Conservation (phyloP, 2,797 vertebrate genomes). For the Spheniscus humboldti region DNA sequence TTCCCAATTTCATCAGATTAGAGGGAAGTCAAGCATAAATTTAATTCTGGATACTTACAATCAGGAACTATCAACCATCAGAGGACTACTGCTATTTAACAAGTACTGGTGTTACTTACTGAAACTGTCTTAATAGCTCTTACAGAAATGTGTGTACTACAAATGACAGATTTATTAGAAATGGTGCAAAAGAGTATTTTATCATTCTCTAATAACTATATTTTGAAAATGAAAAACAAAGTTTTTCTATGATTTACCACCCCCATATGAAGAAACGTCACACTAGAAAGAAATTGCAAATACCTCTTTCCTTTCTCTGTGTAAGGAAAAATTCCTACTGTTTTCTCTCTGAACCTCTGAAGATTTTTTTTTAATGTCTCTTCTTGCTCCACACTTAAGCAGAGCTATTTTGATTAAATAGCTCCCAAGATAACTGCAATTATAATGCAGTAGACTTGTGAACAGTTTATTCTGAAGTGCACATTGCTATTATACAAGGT, state of each 20-base stretch:
- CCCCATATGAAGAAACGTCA: background rate
- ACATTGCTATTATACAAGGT: background rate
- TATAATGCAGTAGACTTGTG: slow-evolving; percentile 50
- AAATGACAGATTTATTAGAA: background rate
- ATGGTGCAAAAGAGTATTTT: background rate
- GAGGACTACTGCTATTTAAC: background rate
- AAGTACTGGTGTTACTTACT: background rate
- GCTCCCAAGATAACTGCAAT: slow-evolving; percentile 49
- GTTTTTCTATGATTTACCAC: background rate
- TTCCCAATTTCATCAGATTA: background rate
- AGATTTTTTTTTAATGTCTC: slow-evolving; percentile 17
- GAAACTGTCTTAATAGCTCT: background rate
- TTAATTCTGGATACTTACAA: background rate
- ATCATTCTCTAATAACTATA: slow-evolving; percentile 5
- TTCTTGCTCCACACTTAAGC: slow-evolving; percentile 51
- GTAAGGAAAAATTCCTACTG: background rate
- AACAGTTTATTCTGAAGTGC: slow-evolving; percentile 58
- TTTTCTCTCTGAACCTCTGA: slow-evolving; percentile 46
- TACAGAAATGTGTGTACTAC: background rate
- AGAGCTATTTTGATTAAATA: slow-evolving; percentile 70
- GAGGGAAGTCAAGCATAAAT: background rate
- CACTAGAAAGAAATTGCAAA: background rate
- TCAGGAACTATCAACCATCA: background rate
- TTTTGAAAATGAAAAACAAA: background rate
- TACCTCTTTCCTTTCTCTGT: slow-evolving; percentile 7